Percentiles rank a stretch among this genome's conserved stretches.
Evolutionary conservation across 2,888 invertebrate genomes (phyloP).

Genomic region (Hydropsyche betteni): DNA sequence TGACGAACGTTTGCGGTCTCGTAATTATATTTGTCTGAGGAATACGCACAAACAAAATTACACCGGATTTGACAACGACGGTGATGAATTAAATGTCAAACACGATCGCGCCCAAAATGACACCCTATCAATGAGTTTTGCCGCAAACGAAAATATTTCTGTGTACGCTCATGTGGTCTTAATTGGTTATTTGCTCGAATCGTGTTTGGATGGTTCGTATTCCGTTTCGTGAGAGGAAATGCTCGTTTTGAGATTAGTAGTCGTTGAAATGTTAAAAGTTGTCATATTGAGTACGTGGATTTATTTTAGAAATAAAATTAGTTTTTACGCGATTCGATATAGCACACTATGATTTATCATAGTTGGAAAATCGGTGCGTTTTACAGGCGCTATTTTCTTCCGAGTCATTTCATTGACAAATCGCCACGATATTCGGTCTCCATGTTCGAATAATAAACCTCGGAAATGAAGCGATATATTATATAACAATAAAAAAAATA

Average conservation of each 20-base stretch:
- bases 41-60: constrained; percentile 49
- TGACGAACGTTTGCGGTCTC: constrained; percentile 47
- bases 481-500: background rate
- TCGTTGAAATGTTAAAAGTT: too few relatives aligned
- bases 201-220: background rate
- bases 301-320: constrained; percentile 22
- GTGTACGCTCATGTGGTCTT: constrained; percentile 3
- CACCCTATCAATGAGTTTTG: constrained; percentile 2
- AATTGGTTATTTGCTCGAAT: constrained; percentile 29
- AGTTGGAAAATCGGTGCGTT: constrained; percentile 28
- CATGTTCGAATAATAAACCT: too few relatives aligned
- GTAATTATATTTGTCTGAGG: constrained; percentile 52
- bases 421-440: background rate
- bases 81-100: constrained; percentile 37
- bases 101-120: constrained; percentile 3
- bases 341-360: constrained; percentile 37
- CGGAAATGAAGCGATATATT: too few relatives aligned
- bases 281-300: background rate
- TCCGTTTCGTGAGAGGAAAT: too few relatives aligned
- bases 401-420: constrained; percentile 49
- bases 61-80: constrained; percentile 47
- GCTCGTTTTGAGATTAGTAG: too few relatives aligned
- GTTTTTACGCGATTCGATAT: constrained; percentile 8
- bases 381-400: constrained; percentile 38
- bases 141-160: constrained; percentile 13